phyloP scores from a whole-genome alignment of 1,140 invertebrate species.

The Anastrepha obliqua region DNA sequence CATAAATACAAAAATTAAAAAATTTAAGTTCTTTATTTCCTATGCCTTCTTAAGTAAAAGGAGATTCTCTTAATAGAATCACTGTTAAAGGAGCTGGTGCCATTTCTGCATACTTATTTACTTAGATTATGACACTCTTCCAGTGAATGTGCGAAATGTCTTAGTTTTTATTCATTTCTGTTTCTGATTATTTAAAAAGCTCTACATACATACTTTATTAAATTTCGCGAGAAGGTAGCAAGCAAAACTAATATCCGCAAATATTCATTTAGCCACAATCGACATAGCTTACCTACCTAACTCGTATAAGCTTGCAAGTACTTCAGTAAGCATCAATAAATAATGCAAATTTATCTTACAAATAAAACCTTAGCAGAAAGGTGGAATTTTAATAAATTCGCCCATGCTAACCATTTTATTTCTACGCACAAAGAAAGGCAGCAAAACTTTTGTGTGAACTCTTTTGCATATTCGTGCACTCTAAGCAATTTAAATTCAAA shows the following conservation, averaged over 20 bases:
- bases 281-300: background rate
- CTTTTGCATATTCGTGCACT: constrained; percentile 13
- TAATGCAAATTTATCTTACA: background rate
- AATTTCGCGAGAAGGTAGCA: background rate
- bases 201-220: background rate
- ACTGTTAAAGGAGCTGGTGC: no score
- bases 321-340: background rate
- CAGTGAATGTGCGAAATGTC: no score
- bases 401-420: background rate
- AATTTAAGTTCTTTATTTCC: no score
- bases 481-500: constrained; percentile 20
- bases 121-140: no score
- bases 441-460: background rate
- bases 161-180: no score
- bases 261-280: background rate
- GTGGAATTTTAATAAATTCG: constrained; percentile 14
- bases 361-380: background rate
- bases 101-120: no score
- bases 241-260: background rate
- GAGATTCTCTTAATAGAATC: no score
- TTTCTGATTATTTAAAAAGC: background rate
- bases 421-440: no score
- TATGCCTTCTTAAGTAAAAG: no score
- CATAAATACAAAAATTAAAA: no score
- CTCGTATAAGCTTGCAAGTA: background rate